Percentiles rank a stretch among this genome's conserved stretches.
Conservation (phyloP, 2,888 invertebrate genomes). For the Himalopsyche japonica region DNA sequence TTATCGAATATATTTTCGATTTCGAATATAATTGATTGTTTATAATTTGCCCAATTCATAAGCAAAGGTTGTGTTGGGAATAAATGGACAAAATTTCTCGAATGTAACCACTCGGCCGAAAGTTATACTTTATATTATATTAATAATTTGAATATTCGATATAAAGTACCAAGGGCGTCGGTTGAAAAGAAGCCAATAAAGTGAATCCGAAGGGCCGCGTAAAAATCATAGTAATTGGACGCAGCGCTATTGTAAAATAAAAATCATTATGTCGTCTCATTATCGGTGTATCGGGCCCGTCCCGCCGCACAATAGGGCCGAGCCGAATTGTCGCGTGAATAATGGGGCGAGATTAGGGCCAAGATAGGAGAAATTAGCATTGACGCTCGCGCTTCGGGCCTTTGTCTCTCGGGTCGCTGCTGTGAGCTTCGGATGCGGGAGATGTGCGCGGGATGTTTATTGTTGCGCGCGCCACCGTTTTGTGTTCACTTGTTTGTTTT, state of each 20-base stretch:
- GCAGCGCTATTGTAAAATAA: constrained; percentile 38
- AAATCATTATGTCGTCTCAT: constrained; percentile 61
- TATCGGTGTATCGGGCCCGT: constrained; percentile 41
- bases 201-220: not conserved
- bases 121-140: too few species aligned
- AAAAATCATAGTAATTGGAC: constrained; percentile 40
- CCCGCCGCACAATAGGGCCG: constrained; percentile 9
- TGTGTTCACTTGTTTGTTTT: not conserved
- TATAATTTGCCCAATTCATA: too few species aligned
- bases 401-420: not conserved
- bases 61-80: too few species aligned
- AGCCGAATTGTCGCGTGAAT: constrained; percentile 33
- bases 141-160: too few species aligned
- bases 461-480: not conserved
- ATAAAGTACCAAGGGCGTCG: not conserved
- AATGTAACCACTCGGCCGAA: too few species aligned
- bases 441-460: not conserved
- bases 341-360: constrained; percentile 46
- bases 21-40: too few species aligned
- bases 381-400: constrained; percentile 58
- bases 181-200: not conserved
- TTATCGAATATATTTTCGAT: too few species aligned
- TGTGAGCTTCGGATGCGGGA: not conserved
- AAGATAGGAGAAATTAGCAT: constrained; percentile 65
- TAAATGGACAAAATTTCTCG: too few species aligned